These are phyloP conservation scores for Cosmorhoe ocellata DNA, from an alignment of 2,888 invertebrate species.

Conservation along the genomic window DNA sequence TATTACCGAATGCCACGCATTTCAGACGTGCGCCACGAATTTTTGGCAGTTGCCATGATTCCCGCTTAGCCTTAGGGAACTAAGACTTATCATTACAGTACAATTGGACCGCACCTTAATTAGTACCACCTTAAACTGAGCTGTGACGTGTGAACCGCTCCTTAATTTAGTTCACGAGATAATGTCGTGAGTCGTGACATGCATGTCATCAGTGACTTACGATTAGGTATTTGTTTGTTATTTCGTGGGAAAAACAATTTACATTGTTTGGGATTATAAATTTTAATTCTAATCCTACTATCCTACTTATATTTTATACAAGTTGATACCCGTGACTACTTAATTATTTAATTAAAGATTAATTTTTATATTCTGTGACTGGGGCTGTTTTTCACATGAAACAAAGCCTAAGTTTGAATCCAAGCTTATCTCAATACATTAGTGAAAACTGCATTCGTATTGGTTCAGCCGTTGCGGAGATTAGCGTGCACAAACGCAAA, in stretches of 20 bases:
- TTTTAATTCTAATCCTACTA: too few relatives aligned
- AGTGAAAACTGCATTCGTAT: too few relatives aligned
- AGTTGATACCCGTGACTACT: too few relatives aligned
- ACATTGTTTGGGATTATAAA: too few relatives aligned
- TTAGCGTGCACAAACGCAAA: too few relatives aligned
- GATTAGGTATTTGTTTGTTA: constrained; percentile 8
- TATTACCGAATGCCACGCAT: constrained; percentile 1
- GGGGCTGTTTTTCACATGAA: too few relatives aligned
- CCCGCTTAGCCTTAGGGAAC: constrained; percentile 18
- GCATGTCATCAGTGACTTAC: constrained; percentile 13
- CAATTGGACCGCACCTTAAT: constrained; percentile 7
- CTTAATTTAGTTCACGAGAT: constrained; percentile 15
- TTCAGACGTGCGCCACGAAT: background rate
- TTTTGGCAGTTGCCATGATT: constrained; percentile 11
- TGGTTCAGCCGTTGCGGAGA: too few relatives aligned
- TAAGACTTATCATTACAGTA: constrained; percentile 1
- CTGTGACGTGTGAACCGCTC: constrained; percentile 20
- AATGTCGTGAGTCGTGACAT: constrained; percentile 20
- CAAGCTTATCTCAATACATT: too few relatives aligned
- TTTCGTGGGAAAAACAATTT: constrained; percentile 13
- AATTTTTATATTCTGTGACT: too few relatives aligned
- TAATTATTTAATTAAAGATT: too few relatives aligned
- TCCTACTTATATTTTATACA: too few relatives aligned
- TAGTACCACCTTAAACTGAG: constrained; percentile 4
- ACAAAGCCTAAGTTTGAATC: too few relatives aligned